Conservation (phyloP, 2,797 vertebrate species). For the Ctenopoma kingsleyae region DNA sequence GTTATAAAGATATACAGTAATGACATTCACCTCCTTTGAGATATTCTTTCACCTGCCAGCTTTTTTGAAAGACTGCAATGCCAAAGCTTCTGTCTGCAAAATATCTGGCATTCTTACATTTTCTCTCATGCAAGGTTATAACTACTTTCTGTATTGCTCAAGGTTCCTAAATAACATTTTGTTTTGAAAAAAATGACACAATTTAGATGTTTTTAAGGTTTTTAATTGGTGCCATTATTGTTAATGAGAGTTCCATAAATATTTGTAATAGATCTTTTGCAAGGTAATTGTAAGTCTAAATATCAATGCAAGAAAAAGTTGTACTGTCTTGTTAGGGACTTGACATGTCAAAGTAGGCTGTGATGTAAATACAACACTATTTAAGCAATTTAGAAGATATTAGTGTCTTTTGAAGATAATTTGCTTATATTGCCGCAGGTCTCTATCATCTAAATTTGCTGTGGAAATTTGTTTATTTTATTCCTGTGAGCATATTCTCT, state of each 20-base stretch:
- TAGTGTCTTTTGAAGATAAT: background rate
- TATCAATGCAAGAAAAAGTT: background rate
- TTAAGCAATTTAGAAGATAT: background rate
- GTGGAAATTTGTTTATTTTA: slow-evolving; percentile 16
- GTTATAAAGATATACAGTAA: slow-evolving; percentile 19
- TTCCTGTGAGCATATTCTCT: slow-evolving; percentile 2
- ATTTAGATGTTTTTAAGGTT: background rate
- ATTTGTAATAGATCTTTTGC: background rate
- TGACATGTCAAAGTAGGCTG: background rate
- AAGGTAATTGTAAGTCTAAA: background rate
- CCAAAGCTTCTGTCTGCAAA: slow-evolving; percentile 9
- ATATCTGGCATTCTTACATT: slow-evolving; percentile 13
- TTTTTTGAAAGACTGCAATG: slow-evolving; percentile 24
- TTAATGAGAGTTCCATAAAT: background rate
- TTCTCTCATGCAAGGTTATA: slow-evolving; percentile 18
- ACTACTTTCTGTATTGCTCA: background rate
- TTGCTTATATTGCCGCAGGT: background rate
- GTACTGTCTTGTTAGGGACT: background rate
- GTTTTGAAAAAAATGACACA: background rate
- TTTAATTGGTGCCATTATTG: background rate
- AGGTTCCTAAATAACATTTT: background rate
- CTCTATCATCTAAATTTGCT: background rate
- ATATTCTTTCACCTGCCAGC: slow-evolving; percentile 15
- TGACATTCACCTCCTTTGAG: slow-evolving; percentile 26
- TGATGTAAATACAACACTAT: background rate